phyloP scores from a whole-genome alignment of 2,888 invertebrate species.

The Melikaiella ostensackeni region DNA sequence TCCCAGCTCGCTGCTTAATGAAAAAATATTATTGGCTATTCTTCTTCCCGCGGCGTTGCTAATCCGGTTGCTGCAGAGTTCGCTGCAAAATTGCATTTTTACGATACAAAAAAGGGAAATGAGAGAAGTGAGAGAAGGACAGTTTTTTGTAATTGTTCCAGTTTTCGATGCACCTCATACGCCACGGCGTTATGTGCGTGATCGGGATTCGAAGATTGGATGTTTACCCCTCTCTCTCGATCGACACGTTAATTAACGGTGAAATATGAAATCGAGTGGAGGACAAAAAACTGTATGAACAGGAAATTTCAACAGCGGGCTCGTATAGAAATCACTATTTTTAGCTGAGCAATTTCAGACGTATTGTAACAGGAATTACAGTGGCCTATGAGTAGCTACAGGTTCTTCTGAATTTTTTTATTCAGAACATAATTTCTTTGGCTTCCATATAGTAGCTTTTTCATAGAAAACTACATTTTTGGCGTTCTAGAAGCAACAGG shows the following conservation, averaged over 20 bases:
- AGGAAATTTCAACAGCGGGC: background rate
- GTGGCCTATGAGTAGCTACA: too few relatives aligned
- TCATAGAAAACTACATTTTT: too few relatives aligned
- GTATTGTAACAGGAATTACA: too few relatives aligned
- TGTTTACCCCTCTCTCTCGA: background rate
- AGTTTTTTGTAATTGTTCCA: constrained; percentile 31
- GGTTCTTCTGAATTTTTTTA: too few relatives aligned
- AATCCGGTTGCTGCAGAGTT: constrained; percentile 46
- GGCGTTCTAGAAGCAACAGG: too few relatives aligned
- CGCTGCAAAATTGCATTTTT: constrained; percentile 58
- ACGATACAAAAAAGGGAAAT: constrained; percentile 47
- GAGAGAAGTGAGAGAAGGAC: constrained; percentile 43
- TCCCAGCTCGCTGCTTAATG: constrained; percentile 66
- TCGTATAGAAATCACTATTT: rapidly evolving
- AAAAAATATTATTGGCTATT: constrained; percentile 71
- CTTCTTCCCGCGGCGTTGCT: constrained; percentile 54
- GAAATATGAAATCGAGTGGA: background rate
- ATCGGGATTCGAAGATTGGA: background rate
- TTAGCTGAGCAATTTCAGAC: too few relatives aligned
- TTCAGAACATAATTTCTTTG: too few relatives aligned
- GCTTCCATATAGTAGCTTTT: too few relatives aligned
- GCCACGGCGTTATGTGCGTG: background rate
- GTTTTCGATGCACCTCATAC: constrained; percentile 1
- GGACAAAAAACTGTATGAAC: background rate
- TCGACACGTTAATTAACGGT: background rate